Evolutionary conservation across 1,140 invertebrate genomes (phyloP), one percentile per base, ranked within the genome.

Genomic region (Agraylea sexmaculata): DNA sequence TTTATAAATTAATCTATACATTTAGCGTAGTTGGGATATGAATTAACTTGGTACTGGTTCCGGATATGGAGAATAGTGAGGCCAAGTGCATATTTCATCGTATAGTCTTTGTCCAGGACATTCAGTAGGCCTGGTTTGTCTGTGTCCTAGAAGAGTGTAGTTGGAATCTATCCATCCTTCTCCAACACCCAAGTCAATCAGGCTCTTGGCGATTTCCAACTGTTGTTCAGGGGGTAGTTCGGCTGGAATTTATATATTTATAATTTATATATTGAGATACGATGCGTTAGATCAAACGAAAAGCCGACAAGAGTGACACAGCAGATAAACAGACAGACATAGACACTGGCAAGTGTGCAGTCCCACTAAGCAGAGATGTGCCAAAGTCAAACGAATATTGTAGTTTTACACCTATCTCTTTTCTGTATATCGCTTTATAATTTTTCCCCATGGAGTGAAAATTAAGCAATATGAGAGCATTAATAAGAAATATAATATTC

Each of bases 71-170:
- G 58, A 55, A 53, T 69, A 82, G 46, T 83, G 70, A 1, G 66
- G 53, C 81, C 80, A 84, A 0, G 53, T 70, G 19, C 68, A 57
- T 17, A 86, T 75, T 40, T 77, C 71, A 1, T 68, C 46, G 41
- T 70, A 83, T 0, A 84, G 55, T 0, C 62, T 53, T 1, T 74
- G 59, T 0, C 82, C 83, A 0, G 83, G 82, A 53, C 81, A 83
- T 38, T 75, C 69, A 0, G 82, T 85, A 1, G 64, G 59, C 8
- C 71, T 54, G 0, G 78, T 69, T 60, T 85, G 81, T 27, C 75
- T 59, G 46, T 84, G 81, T 0, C 77, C 81, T 6, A 81, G 46
- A 7, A 86, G 54, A 28, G 70, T 76, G 50, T 82, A 85, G 45
- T 77, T 54, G 0, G 56, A 37, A 22, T 59, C 54, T 15, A 84